Base-by-base conservation (phyloP, 2,113 vertebrate genomes). In the Tragelaphus strepsiceros region DNA sequence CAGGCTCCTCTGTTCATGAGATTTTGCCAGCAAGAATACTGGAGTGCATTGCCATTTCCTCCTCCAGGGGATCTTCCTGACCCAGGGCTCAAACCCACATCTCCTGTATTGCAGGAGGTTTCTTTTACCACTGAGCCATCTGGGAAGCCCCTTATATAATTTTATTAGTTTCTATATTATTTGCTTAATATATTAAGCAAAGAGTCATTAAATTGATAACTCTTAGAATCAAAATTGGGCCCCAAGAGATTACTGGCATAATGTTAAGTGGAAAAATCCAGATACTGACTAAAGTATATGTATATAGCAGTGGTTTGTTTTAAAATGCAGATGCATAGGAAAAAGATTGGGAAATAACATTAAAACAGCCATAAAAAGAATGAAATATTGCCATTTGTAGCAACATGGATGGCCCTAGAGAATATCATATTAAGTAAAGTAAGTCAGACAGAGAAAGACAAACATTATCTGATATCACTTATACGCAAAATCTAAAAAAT, bases 241-340 rank as follows among this genome's bases (percentile, higher is more conserved):
- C 82, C 94, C 54, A 26, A 30, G 77, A 58, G 61, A 81, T 90
- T 35, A 43, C 7, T 78, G 30, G 43, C 49, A 86, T 58, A 74
- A n/a, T 56, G 5, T 67, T 54, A 59, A 86, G 5, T 39, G 53
- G 71, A 56, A 78, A 78, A 91, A 22, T 46, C 22, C 32, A 10
- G 30, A 53, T 56, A 56, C 51, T 93, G 88, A 61, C 21, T n/a
- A 53, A 88, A 32, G 93, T 54, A 54, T 54, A 17, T 7, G 14
- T 56, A 39, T 58, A 2, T 30, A 28, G 59, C 54, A 67, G 7
- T 78, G 19, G 10, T 80, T 1, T 86, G 28, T 74, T 81, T 91
- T 96, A 93, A 96, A 93, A 82, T 85, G 95, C 77, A 96, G 51
- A 84, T 90, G 28, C 46, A 24, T 53, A 35, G 58, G 74, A 35